These are phyloP conservation scores for Ailurus styani DNA, from an alignment of 2,113 vertebrate genomes.

Conservation along the genomic window DNA sequence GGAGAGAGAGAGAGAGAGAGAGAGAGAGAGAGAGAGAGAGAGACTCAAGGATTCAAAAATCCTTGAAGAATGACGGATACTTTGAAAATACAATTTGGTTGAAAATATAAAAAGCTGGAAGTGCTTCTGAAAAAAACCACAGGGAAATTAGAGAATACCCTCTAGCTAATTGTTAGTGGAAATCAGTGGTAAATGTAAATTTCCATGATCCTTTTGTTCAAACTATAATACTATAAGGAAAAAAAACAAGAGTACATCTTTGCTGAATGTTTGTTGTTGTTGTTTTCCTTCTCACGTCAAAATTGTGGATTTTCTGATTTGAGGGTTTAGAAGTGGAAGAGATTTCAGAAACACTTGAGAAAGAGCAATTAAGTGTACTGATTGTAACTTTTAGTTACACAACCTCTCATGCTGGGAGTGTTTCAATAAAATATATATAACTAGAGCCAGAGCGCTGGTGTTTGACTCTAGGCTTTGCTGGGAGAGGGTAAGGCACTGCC, in stretches of 20 bases:
- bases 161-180: background rate
- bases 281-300: background rate
- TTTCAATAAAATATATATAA: background rate
- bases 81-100: background rate
- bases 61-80: background rate
- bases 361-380: background rate
- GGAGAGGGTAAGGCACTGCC: background rate
- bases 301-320: background rate
- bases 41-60: slow-evolving; percentile 13
- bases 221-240: background rate
- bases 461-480: background rate
- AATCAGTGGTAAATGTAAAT: background rate
- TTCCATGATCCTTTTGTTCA: background rate
- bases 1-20: background rate
- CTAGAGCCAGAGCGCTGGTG: background rate
- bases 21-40: background rate
- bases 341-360: slow-evolving; percentile 1
- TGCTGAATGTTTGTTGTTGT: background rate
- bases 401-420: background rate
- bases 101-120: slow-evolving; percentile 20
- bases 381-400: background rate
- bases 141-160: background rate
- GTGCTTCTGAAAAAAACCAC: background rate
- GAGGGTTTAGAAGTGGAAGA: background rate
- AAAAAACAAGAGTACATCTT: background rate